Conservation (phyloP, 2,797 vertebrate species). For the Scleropages formosus region DNA sequence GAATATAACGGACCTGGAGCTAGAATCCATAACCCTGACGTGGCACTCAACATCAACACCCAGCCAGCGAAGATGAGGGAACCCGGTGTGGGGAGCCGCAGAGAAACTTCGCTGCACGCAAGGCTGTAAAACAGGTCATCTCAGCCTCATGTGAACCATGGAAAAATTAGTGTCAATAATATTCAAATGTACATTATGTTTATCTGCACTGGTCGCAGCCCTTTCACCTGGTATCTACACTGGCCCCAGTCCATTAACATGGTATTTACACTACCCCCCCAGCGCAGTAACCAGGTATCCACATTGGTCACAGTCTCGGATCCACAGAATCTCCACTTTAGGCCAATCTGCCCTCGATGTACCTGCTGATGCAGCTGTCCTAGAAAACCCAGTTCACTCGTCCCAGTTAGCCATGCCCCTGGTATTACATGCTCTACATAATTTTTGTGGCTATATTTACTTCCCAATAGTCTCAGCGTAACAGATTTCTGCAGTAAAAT, state of each 20-base stretch:
- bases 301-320: background rate
- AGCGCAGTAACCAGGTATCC: background rate
- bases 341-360: conserved; percentile 39
- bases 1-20: too few species aligned
- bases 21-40: background rate
- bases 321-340: background rate
- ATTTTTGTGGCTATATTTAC: conserved; percentile 4
- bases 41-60: background rate
- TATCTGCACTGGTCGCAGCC: too few species aligned
- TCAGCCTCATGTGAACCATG: too few species aligned
- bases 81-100: too few species aligned
- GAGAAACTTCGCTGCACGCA: too few species aligned
- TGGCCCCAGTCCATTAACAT: background rate
- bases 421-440: background rate
- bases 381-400: conserved; percentile 33
- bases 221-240: background rate
- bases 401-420: conserved; percentile 41
- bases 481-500: background rate
- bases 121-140: too few species aligned
- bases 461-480: background rate
- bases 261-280: background rate
- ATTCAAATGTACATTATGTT: too few species aligned
- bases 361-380: conserved; percentile 32
- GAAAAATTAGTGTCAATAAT: too few species aligned
- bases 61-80: background rate